A percentile compares a stretch with the other conserved stretches of the same genome.
phyloP scores from a whole-genome alignment of 2,797 vertebrate species.

The Danionella dracula region DNA sequence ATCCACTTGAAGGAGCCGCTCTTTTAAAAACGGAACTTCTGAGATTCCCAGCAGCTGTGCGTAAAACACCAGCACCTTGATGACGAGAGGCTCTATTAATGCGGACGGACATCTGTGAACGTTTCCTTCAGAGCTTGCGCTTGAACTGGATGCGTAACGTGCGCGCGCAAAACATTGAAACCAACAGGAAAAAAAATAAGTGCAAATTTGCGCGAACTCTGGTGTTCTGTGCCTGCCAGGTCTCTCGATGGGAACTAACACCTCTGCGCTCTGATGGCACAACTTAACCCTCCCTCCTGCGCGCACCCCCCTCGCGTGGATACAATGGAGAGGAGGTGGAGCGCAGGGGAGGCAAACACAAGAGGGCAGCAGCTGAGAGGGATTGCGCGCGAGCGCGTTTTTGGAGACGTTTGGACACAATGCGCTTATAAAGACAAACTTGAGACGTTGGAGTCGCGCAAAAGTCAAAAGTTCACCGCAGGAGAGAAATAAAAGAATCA shows the following conservation, averaged over 20 bases:
- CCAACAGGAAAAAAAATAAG: neutral
- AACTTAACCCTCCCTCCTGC: constrained; percentile 53
- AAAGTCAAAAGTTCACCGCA: constrained; percentile 20
- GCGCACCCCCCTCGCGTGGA: constrained; percentile 44
- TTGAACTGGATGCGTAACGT: neutral
- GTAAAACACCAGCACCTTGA: constrained; percentile 58
- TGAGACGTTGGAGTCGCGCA: neutral
- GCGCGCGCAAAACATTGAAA: constrained; percentile 1
- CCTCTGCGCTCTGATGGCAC: constrained; percentile 43
- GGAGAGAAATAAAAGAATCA: constrained; percentile 40
- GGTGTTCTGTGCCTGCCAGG: neutral
- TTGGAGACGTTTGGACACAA: neutral
- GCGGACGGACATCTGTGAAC: constrained; percentile 11
- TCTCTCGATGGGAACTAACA: constrained; percentile 43
- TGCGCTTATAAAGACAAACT: neutral
- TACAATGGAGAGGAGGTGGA: constrained; percentile 46
- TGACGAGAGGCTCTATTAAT: constrained; percentile 23
- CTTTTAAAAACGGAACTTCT: constrained; percentile 3
- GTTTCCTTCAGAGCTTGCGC: neutral
- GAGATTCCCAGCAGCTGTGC: constrained; percentile 39
- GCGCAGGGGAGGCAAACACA: constrained; percentile 35
- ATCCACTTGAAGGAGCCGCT: constrained; percentile 23
- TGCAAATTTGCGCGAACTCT: constrained; percentile 7
- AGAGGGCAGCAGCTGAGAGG: constrained; percentile 47
- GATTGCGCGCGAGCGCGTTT: constrained; percentile 11